phyloP scores from a whole-genome alignment of 2,888 invertebrate genomes.

The Tupiocoris notatus region DNA sequence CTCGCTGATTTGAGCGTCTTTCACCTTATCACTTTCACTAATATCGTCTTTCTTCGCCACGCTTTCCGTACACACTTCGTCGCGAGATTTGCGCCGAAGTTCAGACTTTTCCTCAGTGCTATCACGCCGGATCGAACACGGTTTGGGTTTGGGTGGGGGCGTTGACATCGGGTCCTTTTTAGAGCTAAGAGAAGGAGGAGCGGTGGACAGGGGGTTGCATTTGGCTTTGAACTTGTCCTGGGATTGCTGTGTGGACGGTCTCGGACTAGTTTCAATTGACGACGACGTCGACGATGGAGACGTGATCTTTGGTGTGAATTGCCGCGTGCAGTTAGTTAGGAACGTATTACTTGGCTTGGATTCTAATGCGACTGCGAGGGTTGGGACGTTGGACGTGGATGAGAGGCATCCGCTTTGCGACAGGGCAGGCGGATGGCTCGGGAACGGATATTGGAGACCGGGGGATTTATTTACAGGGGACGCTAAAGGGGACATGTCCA shows the following conservation, averaged over 20 bases:
- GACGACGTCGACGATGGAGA: slow-evolving; percentile 45
- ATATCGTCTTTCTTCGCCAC: slow-evolving; percentile 47
- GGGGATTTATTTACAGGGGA: slow-evolving; percentile 49
- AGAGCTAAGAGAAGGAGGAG: slow-evolving; percentile 6
- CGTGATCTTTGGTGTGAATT: slow-evolving; percentile 49
- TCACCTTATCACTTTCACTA: slow-evolving; percentile 48
- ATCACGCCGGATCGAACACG: slow-evolving; percentile 46
- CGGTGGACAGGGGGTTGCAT: slow-evolving; percentile 19
- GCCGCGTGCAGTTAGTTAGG: slow-evolving; percentile 47
- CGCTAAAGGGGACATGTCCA: slow-evolving; percentile 49
- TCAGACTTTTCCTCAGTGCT: slow-evolving; percentile 48
- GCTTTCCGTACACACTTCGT: slow-evolving; percentile 46
- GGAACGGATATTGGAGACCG: slow-evolving; percentile 73
- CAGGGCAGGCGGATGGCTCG: slow-evolving; percentile 67
- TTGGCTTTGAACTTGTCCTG: slow-evolving; percentile 41
- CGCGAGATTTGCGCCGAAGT: slow-evolving; percentile 47
- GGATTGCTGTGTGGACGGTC: slow-evolving; percentile 31
- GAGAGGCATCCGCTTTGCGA: slow-evolving; percentile 52
- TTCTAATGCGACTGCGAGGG: slow-evolving; percentile 50
- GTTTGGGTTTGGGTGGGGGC: slow-evolving; percentile 39
- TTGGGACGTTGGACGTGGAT: slow-evolving; percentile 47
- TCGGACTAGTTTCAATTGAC: slow-evolving; percentile 46
- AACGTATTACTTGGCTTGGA: slow-evolving; percentile 48
- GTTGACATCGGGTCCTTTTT: slow-evolving; percentile 40
- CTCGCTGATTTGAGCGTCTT: slow-evolving; percentile 49